Evolutionary conservation across 2,797 vertebrate species (phyloP).

Genomic region (Cyprinella venusta): DNA sequence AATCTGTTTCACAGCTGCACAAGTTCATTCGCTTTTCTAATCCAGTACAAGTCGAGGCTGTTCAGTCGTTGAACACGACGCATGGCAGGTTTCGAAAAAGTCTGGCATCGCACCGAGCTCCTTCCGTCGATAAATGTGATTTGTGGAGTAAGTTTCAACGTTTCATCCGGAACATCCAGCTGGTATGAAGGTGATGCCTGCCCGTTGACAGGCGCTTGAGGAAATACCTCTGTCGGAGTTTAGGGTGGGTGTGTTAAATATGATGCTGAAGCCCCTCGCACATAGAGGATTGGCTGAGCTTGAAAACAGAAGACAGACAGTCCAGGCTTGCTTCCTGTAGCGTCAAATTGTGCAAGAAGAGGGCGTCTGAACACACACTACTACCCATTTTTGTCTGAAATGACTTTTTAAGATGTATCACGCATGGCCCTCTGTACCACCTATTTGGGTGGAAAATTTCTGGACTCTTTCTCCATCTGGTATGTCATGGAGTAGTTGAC

Average conservation of each 20-base stretch:
- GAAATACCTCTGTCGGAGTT: conserved; percentile 68
- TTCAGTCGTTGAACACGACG: conserved; percentile 18
- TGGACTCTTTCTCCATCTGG: not conserved
- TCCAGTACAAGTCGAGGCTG: conserved; percentile 29
- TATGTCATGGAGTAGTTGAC: not conserved
- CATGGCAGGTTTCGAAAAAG: conserved; percentile 28
- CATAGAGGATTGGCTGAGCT: conserved; percentile 85
- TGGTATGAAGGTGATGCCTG: not conserved
- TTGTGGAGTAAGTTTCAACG: conserved; percentile 47
- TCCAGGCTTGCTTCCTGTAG: conserved; percentile 77
- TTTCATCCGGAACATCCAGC: conserved; percentile 18
- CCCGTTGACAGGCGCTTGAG: conserved; percentile 45
- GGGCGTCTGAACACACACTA: conserved; percentile 79
- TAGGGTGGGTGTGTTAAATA: conserved; percentile 90
- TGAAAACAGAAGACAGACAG: conserved; percentile 66
- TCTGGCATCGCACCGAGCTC: conserved; percentile 42
- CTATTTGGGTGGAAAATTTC: not conserved
- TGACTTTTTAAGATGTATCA: conserved; percentile 12
- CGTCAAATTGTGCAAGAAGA: conserved; percentile 80
- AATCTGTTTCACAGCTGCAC: conserved; percentile 34
- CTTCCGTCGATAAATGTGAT: conserved; percentile 27
- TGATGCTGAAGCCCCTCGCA: conserved; percentile 84
- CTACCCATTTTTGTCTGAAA: conserved; percentile 48
- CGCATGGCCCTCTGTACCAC: not conserved
- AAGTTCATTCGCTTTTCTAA: conserved; percentile 42